Base-by-base conservation (phyloP, 2,888 invertebrate genomes). In the Rosalia funebris region DNA sequence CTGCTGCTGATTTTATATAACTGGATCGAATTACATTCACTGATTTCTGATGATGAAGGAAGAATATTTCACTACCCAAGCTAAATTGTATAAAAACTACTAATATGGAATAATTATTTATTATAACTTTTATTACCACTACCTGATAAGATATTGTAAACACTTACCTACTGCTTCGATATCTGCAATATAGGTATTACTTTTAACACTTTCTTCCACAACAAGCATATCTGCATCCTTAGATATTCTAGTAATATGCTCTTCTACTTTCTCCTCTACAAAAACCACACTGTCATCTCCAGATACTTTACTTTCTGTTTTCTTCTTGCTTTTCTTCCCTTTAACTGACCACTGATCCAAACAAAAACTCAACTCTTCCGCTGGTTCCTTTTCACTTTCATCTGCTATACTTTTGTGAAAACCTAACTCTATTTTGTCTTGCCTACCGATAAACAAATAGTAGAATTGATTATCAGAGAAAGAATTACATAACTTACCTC, bases 311-410 rank as follows among this genome's bases (percentile, higher is more conserved):
- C 36, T 57, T 56, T 68, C 39, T 45, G 58, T 52, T 37, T 63
- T 63, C 50, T 71, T 72, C 62, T 65, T 70, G 55, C 73, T 74
- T 69, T 62, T 62, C 45, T 68, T 65, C 58, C 60, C 71, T 34
- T 57, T 56, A 16, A 57, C 70, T 11, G 53, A 60, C 77, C 79
- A 79, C 34, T 68, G 63, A 60, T 81, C 77, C 17, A 79, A 60
- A 66, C 71, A 75, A 2, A 65, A 25, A 52, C 58, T 70, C 37
- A 79, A 63, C 48, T 73, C 71, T 41, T 70, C 73, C n/a, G 65
- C 50, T 17, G 64, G 52, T 20, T 47, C 19, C 16, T 60, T 48
- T 2, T 57, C 37, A 16, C 58, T 58, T n/a, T 66, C 53, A 10
- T 62, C 57, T 31, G 70, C 45, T 17, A 63, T 11, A 54, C 54